Evolutionary conservation across 2,113 vertebrate species (phyloP).

Genomic region (Synodontis membranacea): DNA sequence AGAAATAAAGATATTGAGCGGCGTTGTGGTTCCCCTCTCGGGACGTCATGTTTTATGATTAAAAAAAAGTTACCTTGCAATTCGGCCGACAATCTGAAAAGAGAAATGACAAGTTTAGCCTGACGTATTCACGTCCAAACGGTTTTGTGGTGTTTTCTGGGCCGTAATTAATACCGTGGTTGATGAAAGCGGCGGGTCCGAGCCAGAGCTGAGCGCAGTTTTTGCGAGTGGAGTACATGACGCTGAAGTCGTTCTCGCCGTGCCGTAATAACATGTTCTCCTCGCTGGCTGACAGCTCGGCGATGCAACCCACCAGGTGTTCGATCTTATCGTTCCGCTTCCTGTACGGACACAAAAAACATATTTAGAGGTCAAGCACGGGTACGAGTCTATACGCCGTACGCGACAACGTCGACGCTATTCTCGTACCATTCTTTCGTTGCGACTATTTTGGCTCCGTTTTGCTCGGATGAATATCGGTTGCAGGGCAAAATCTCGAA

Average conservation of each 20-base stretch:
- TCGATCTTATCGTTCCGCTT: conserved; percentile 99
- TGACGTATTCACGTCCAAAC: neutral
- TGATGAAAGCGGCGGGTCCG: conserved; percentile 97
- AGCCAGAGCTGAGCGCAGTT: conserved; percentile 99
- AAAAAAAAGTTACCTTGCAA: conserved; percentile 85
- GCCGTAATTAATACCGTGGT: conserved; percentile 80
- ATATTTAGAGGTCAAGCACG: neutral
- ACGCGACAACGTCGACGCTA: neutral
- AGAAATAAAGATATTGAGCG: no score
- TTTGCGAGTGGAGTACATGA: conserved; percentile 98
- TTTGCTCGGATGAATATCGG: conserved; percentile 96
- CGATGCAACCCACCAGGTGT: conserved; percentile 95
- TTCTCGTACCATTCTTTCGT: conserved; percentile 90
- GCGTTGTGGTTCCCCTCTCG: neutral
- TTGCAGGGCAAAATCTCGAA: conserved; percentile 98
- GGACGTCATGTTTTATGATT: neutral
- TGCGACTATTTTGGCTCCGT: conserved; percentile 98
- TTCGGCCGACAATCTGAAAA: conserved; percentile 89
- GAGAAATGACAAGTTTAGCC: conserved; percentile 58
- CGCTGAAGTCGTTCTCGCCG: conserved; percentile 98
- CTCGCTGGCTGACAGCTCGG: conserved; percentile 95
- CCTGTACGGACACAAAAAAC: conserved; percentile 69
- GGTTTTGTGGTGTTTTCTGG: neutral
- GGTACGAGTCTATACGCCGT: neutral
- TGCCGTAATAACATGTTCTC: conserved; percentile 95